phyloP scores from a whole-genome alignment of 2,797 vertebrate species.

The Macropodus opercularis region DNA sequence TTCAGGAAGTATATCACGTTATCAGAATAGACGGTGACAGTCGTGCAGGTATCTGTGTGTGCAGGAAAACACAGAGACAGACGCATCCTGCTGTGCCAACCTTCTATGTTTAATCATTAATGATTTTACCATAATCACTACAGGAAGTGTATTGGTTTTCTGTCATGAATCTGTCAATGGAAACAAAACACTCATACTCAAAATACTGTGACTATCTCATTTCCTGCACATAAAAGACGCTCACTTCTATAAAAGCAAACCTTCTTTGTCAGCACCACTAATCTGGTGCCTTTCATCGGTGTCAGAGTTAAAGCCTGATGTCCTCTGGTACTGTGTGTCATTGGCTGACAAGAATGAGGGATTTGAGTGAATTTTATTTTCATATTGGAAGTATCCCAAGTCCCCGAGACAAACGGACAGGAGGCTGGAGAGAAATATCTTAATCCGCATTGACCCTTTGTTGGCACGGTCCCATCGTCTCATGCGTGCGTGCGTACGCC shows the following conservation, averaged over 20 bases:
- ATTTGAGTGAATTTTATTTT: slow-evolving; percentile 71
- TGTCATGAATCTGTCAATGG: slow-evolving; percentile 21
- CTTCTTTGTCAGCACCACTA: too few relatives aligned
- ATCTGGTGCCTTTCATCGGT: slow-evolving; percentile 75
- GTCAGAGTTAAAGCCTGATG: slow-evolving; percentile 62
- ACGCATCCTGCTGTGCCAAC: slow-evolving; percentile 77
- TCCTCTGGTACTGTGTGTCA: slow-evolving; percentile 71
- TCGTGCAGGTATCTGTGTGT: slow-evolving; percentile 38
- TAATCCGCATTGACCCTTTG: slow-evolving; percentile 76
- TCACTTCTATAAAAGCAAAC: too few relatives aligned
- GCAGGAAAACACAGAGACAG: slow-evolving; percentile 8
- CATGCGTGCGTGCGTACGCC: slow-evolving; percentile 64
- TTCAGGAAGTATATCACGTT: slow-evolving; percentile 30
- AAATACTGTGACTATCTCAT: too few relatives aligned
- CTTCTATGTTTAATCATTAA: slow-evolving; percentile 63
- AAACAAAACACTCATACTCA: too few relatives aligned
- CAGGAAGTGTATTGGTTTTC: slow-evolving; percentile 33
- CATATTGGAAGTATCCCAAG: slow-evolving; percentile 76
- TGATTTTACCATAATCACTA: slow-evolving; percentile 32
- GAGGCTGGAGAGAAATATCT: slow-evolving; percentile 79
- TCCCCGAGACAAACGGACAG: slow-evolving; percentile 73
- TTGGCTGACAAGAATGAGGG: slow-evolving; percentile 77
- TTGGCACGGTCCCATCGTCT: slow-evolving; percentile 61
- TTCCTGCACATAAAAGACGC: too few relatives aligned
- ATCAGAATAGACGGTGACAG: slow-evolving; percentile 41